Evolutionary conservation across 1,140 invertebrate species (phyloP).

Genomic region (Caerostris darwini): DNA sequence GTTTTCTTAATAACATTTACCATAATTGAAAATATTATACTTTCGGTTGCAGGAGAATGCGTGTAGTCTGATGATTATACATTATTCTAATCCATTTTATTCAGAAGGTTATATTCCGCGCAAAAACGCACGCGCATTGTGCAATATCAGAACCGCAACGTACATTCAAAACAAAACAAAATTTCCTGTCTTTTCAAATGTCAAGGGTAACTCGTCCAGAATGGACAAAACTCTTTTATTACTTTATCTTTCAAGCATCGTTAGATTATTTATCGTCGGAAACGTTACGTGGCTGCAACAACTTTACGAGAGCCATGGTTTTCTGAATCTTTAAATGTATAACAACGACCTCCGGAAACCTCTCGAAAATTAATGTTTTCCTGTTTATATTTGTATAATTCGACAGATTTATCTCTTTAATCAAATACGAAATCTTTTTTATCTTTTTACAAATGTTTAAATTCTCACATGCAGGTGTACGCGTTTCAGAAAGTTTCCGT

Average conservation of each 20-base stretch:
- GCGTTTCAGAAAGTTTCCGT: background rate
- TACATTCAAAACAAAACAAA: background rate
- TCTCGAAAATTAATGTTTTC: background rate
- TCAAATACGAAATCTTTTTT: background rate
- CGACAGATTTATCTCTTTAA: background rate
- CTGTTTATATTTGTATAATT: background rate
- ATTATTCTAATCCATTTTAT: background rate
- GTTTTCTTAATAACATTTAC: no score
- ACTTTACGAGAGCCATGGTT: background rate
- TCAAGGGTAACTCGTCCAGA: background rate
- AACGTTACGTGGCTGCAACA: background rate
- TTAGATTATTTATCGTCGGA: background rate
- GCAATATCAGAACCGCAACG: background rate
- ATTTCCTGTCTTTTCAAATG: conserved; percentile 6
- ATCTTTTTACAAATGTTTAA: conserved; percentile 18
- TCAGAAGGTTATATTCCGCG: background rate
- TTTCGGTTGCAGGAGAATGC: no score
- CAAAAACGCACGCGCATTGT: background rate
- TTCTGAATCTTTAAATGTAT: background rate
- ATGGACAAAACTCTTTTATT: background rate
- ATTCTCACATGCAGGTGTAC: conserved; percentile 42
- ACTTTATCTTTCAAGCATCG: background rate
- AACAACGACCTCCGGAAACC: background rate
- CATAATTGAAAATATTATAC: no score
- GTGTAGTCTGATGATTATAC: no score